Conservation (phyloP, 2,797 vertebrate genomes). For the Pachyuromys duprasi region DNA sequence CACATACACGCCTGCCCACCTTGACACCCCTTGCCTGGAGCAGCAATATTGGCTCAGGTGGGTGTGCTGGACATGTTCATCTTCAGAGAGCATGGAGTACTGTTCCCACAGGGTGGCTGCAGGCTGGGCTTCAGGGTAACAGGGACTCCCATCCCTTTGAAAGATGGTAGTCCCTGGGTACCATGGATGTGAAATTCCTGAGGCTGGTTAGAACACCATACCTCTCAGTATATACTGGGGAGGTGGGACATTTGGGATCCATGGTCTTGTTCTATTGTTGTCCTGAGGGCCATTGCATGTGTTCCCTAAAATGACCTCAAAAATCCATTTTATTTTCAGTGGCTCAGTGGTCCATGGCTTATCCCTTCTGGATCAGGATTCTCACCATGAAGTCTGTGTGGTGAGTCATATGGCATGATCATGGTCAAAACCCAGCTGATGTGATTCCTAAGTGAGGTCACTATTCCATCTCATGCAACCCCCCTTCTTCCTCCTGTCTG, state of each 20-base stretch:
- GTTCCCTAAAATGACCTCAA: background rate
- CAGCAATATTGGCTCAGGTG: fast-evolving
- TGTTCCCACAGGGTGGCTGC: background rate
- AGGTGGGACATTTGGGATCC: background rate
- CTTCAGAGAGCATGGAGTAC: fast-evolving
- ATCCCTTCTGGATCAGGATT: constrained; percentile 63
- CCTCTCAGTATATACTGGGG: background rate
- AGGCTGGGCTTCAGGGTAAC: fast-evolving
- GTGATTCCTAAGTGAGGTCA: constrained; percentile 62
- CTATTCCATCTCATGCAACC: constrained; percentile 56
- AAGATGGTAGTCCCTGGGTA: fast-evolving
- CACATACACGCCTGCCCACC: fast-evolving
- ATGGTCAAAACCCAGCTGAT: constrained; percentile 66
- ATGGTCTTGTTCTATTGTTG: no score
- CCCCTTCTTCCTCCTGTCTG: constrained; percentile 52
- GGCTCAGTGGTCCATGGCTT: background rate
- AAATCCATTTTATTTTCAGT: constrained; percentile 64
- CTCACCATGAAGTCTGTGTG: constrained; percentile 17
- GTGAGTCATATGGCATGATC: background rate
- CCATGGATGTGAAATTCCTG: fast-evolving
- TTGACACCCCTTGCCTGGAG: background rate
- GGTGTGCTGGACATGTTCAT: fast-evolving
- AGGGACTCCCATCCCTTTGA: fast-evolving
- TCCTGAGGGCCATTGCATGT: background rate
- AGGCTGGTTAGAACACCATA: fast-evolving